A percentile compares a stretch with the other conserved stretches of the same genome.
These are phyloP conservation scores for Scaptodrosophila latifasciaeformis DNA, from an alignment of 2,888 invertebrate species.

Conservation along the genomic window DNA sequence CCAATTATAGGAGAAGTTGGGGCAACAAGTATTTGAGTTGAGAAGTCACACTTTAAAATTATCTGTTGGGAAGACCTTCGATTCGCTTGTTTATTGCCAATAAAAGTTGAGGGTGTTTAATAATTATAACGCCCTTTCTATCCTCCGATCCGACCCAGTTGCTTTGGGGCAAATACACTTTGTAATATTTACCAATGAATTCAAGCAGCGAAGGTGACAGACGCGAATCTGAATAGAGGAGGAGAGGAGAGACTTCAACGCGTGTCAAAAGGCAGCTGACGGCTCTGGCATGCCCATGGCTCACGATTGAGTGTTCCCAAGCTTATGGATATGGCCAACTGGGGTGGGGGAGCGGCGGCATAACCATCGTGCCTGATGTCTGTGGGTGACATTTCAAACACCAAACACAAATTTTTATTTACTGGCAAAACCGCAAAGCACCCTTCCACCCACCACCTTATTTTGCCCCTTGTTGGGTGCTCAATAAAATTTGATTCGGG, in stretches of 20 bases:
- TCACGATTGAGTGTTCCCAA: slow-evolving; percentile 13
- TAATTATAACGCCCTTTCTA: slow-evolving; percentile 60
- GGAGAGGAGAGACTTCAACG: slow-evolving; percentile 2
- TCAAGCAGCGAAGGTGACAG: no score
- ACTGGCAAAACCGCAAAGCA: slow-evolving; percentile 43
- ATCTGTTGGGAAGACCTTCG: slow-evolving; percentile 34
- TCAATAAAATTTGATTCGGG: slow-evolving; percentile 47
- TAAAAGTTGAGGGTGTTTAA: slow-evolving; percentile 44
- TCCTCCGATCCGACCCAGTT: slow-evolving; percentile 14
- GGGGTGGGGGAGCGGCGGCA: slow-evolving; percentile 19
- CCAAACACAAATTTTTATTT: slow-evolving; percentile 74
- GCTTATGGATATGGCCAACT: slow-evolving; percentile 19
- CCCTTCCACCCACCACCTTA: not conserved
- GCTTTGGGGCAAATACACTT: slow-evolving; percentile 62
- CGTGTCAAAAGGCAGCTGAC: slow-evolving; percentile 26
- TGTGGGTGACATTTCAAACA: slow-evolving; percentile 75
- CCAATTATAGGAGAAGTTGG: no score
- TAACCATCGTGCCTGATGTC: slow-evolving; percentile 68
- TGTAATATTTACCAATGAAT: slow-evolving; percentile 55
- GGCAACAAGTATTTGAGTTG: slow-evolving; percentile 71
- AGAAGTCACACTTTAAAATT: slow-evolving; percentile 73
- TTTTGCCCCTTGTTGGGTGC: not conserved
- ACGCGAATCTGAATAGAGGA: no score
- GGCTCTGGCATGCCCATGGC: slow-evolving; percentile 33
- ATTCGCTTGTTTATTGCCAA: slow-evolving; percentile 62